phyloP scores from a whole-genome alignment of 2,113 vertebrate species.

The Sturnus vulgaris region DNA sequence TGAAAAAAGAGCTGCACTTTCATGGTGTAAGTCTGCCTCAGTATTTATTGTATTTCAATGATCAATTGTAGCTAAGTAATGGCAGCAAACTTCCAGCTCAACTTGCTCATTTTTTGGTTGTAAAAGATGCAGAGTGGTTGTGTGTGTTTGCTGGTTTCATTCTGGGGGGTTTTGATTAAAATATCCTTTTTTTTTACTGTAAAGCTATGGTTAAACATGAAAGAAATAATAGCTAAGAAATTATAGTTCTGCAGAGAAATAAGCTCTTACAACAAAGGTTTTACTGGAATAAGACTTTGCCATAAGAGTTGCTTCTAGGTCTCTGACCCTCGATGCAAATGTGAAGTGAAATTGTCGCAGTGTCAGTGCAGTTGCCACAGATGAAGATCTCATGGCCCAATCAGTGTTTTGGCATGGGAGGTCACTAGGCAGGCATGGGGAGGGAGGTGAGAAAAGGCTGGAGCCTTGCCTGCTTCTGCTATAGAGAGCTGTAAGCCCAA shows the following conservation, averaged over 20 bases:
- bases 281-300: neutral
- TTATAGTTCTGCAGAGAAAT: neutral
- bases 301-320: neutral
- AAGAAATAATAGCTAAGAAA: neutral
- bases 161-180: rapidly evolving
- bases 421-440: neutral
- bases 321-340: neutral
- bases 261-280: neutral
- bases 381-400: neutral
- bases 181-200: neutral
- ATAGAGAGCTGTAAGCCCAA: neutral
- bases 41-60: neutral
- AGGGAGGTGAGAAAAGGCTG: neutral
- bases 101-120: neutral
- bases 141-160: neutral
- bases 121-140: neutral
- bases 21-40: neutral
- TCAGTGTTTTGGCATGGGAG: neutral
- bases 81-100: neutral
- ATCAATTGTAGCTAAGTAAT: neutral
- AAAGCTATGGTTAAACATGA: neutral
- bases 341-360: neutral
- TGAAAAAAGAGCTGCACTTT: neutral
- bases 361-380: neutral
- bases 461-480: neutral